A percentile compares a stretch with the other conserved stretches of the same genome.
Conservation (phyloP, 2,888 invertebrate species). For the Brachyopa scutellaris region DNA sequence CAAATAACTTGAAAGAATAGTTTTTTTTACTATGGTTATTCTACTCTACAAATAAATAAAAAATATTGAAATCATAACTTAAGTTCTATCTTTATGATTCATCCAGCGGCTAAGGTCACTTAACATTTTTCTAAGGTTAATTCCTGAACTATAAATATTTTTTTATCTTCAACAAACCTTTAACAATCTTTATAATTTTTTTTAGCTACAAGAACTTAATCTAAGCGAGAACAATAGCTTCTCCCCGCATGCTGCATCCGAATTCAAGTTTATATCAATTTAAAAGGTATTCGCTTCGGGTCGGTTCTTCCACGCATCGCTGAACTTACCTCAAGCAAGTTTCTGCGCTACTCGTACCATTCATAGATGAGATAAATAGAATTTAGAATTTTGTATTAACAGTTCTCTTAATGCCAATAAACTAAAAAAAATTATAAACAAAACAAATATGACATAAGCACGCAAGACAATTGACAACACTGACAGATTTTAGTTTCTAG, state of each 20-base stretch:
- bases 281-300: slow-evolving; percentile 39
- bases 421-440: slow-evolving; percentile 16
- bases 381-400: slow-evolving; percentile 30
- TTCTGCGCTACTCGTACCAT: slow-evolving; percentile 46
- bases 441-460: slow-evolving; percentile 11
- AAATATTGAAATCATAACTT: too few species aligned
- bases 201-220: slow-evolving; percentile 66
- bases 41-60: too few species aligned
- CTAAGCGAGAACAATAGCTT: slow-evolving; percentile 57
- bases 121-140: too few species aligned
- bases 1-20: too few species aligned
- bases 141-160: slow-evolving; percentile 8
- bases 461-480: slow-evolving; percentile 1
- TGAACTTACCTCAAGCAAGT: slow-evolving; percentile 47
- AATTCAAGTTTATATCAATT: slow-evolving; percentile 65
- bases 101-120: too few species aligned
- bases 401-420: slow-evolving; percentile 4
- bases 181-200: too few species aligned
- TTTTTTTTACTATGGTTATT: too few species aligned
- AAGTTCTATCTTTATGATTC: too few species aligned
- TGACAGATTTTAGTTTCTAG: slow-evolving; percentile 1
- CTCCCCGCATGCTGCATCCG: slow-evolving; percentile 47
- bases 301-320: slow-evolving; percentile 57
- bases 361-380: slow-evolving; percentile 58
- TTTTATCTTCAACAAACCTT: slow-evolving; percentile 28